phyloP scores from a whole-genome alignment of 2,113 vertebrate genomes.

The Sinosuthora webbiana region DNA sequence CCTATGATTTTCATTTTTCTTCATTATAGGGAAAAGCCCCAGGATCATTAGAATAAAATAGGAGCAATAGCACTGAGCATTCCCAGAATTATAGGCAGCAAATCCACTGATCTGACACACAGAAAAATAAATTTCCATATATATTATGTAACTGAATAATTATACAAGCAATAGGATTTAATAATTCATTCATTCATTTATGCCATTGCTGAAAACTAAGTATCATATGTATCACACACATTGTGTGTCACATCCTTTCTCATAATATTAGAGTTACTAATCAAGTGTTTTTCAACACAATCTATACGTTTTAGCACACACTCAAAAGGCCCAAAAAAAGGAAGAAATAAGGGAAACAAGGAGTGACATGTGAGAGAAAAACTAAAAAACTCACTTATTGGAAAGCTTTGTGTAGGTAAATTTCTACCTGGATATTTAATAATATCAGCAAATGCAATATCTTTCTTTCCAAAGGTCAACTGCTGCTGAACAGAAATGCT shows the following conservation, averaged over 20 bases:
- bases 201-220: not conserved
- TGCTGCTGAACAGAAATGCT: not conserved
- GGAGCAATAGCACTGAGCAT: not conserved
- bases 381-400: not conserved
- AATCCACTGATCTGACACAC: not conserved
- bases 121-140: not conserved
- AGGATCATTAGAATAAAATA: not conserved
- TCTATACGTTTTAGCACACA: not conserved
- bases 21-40: not conserved
- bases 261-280: not conserved
- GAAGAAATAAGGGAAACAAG: not conserved
- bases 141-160: not conserved
- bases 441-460: not conserved
- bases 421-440: not conserved
- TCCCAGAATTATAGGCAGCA: not conserved
- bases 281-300: not conserved
- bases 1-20: not conserved
- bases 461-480: not conserved
- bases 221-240: not conserved
- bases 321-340: not conserved
- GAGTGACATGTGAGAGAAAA: not conserved
- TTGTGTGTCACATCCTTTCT: not conserved
- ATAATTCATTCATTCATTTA: not conserved
- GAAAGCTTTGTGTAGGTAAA: not conserved
- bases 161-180: not conserved